phyloP scores from a whole-genome alignment of 2,797 vertebrate species.

The Chelidonichthys spinosus region DNA sequence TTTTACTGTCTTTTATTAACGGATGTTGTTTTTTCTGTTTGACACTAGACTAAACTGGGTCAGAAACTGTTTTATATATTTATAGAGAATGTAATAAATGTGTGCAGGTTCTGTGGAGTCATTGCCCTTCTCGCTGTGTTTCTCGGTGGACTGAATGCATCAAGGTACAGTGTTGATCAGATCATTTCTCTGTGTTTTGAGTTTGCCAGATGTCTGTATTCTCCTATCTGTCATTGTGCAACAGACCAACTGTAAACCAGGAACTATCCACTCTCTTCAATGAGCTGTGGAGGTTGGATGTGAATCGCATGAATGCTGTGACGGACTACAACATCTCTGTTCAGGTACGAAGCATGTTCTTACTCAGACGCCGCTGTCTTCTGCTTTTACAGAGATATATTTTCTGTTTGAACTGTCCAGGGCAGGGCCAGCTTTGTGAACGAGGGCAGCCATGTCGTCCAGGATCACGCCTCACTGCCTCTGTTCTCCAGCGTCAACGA shows the following conservation, averaged over 20 bases:
- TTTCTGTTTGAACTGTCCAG: conserved; percentile 67
- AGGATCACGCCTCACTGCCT: conserved; percentile 79
- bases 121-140: conserved; percentile 62
- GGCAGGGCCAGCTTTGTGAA: conserved; percentile 81
- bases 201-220: conserved; percentile 3
- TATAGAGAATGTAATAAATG: background rate
- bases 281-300: conserved; percentile 87
- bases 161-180: conserved; percentile 60
- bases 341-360: conserved; percentile 76
- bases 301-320: conserved; percentile 82
- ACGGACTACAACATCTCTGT: conserved; percentile 86
- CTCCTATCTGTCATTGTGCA: conserved; percentile 16
- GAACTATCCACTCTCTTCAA: conserved; percentile 87
- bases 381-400: background rate
- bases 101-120: conserved; percentile 62
- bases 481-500: conserved; percentile 87
- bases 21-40: background rate
- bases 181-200: background rate
- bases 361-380: background rate
- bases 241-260: conserved; percentile 82
- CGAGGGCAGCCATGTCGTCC: conserved; percentile 75
- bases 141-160: conserved; percentile 60
- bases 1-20: background rate
- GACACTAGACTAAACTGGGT: background rate
- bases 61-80: background rate